Percentiles rank a stretch among this genome's conserved stretches.
phyloP scores from a whole-genome alignment of 2,888 invertebrate species.

The Drosophila pegasa region DNA sequence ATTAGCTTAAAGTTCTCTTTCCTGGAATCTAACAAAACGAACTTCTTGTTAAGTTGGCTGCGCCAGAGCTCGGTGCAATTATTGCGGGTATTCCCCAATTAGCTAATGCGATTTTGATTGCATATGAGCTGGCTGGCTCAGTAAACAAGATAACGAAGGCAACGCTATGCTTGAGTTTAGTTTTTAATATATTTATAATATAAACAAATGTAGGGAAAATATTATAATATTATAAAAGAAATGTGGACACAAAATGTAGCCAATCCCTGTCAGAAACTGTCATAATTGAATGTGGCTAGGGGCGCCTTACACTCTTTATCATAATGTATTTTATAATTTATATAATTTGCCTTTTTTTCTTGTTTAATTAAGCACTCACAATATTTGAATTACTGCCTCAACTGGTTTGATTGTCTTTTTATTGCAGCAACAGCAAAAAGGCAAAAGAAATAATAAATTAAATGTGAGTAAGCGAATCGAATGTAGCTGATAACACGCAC shows the following conservation, averaged over 20 bases:
- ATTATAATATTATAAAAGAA: neutral
- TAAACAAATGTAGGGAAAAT: neutral
- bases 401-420: constrained; percentile 1
- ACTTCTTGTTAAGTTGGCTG: neutral
- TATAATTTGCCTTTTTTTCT: neutral
- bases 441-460: constrained; percentile 24
- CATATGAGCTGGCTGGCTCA: neutral
- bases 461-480: constrained; percentile 29
- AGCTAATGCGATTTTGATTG: neutral
- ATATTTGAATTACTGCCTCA: constrained; percentile 11
- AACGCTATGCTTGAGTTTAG: neutral
- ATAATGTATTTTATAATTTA: neutral
- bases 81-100: neutral
- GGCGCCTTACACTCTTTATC: no score
- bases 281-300: no score
- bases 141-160: neutral
- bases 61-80: neutral
- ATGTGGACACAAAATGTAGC: no score
- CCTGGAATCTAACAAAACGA: neutral
- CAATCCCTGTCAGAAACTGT: no score
- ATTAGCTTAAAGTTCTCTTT: neutral
- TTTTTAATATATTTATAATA: neutral
- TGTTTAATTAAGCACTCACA: neutral
- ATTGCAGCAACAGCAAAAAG: constrained; percentile 3
- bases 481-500: constrained; percentile 10